These are phyloP conservation scores for Drosophila algonquin DNA, from an alignment of 2,888 invertebrate species.

Conservation along the genomic window DNA sequence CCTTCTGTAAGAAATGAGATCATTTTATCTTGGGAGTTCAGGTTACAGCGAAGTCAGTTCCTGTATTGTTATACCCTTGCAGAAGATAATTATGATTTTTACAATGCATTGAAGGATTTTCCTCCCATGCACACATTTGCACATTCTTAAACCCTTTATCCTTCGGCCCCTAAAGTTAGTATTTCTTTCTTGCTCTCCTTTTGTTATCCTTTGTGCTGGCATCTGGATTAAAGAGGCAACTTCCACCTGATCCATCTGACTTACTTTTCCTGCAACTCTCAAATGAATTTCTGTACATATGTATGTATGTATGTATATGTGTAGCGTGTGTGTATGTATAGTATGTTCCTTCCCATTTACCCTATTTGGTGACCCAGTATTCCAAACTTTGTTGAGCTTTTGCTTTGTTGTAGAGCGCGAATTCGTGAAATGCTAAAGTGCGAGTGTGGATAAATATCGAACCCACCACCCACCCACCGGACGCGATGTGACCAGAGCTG, in stretches of 20 bases:
- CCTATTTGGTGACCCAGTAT: not conserved
- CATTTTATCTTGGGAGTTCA: constrained; percentile 17
- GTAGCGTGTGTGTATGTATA: no score
- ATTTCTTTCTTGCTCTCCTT: not conserved
- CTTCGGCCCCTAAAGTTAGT: not conserved
- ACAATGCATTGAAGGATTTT: not conserved
- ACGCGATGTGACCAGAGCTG: constrained; percentile 11
- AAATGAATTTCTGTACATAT: not conserved
- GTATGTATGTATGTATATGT: no score
- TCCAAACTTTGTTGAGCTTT: constrained; percentile 32
- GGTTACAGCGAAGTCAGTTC: constrained; percentile 33
- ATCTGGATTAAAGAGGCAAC: no score
- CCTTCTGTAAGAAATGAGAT: constrained; percentile 35
- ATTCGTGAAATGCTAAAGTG: constrained; percentile 24
- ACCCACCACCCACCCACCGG: constrained; percentile 46
- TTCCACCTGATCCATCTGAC: not conserved
- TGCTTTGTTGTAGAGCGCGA: constrained; percentile 28
- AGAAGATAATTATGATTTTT: not conserved
- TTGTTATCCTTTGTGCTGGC: no score
- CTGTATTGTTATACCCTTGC: not conserved
- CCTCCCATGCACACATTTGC: no score
- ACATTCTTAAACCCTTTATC: not conserved
- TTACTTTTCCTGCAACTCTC: not conserved
- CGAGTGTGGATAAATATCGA: constrained; percentile 8
- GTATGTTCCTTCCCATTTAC: not conserved